Evolutionary conservation across 53 echinoderm and acorn worm genomes (phyloP).

Genomic region (Stichopus horrens): DNA sequence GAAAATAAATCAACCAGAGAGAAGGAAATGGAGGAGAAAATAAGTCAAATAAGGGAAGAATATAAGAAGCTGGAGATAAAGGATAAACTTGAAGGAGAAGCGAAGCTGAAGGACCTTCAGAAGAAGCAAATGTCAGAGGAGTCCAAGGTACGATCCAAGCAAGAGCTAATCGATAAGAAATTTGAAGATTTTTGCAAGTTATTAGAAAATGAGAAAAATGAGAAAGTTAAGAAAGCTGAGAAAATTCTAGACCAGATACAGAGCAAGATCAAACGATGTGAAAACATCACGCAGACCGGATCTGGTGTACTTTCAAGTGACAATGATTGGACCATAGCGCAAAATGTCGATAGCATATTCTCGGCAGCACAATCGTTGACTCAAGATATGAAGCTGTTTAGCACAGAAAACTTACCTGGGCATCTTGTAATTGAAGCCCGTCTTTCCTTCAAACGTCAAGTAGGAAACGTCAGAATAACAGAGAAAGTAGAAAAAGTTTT

Average conservation of each 20-base stretch:
- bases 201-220: not conserved
- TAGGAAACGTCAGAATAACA: not conserved
- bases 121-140: not conserved
- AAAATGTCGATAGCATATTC: not conserved
- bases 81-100: not conserved
- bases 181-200: not conserved
- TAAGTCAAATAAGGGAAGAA: not conserved
- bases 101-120: not conserved
- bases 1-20: not conserved
- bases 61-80: not conserved
- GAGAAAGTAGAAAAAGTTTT: not conserved
- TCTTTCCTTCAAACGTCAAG: not conserved
- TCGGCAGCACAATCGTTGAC: not conserved
- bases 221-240: not conserved
- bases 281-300: conserved; percentile 1
- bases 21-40: conserved; percentile 4
- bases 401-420: not conserved
- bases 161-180: not conserved
- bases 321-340: conserved; percentile 20
- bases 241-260: not conserved
- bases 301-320: not conserved
- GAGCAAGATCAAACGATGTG: not conserved
- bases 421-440: not conserved
- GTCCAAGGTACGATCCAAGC: not conserved
- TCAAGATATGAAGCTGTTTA: not conserved